Conservation (phyloP, 1,140 invertebrate genomes). For the Monomorium pharaonis region DNA sequence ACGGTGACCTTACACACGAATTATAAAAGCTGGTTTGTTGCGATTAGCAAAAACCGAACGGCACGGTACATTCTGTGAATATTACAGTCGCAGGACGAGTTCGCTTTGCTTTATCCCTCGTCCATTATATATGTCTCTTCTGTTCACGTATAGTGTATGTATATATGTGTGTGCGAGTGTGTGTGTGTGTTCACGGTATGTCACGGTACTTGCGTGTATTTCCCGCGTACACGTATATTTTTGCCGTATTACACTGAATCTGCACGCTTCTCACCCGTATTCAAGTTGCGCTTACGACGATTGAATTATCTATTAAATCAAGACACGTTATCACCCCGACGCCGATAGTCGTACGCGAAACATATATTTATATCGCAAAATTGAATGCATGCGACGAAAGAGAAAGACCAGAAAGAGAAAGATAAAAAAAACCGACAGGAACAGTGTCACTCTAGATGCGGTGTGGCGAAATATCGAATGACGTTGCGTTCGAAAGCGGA, state of each 20-base stretch:
- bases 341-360: neutral
- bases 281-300: neutral
- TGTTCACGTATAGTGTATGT: neutral
- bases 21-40: conserved; percentile 52
- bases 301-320: neutral
- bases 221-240: neutral
- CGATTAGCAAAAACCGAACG: conserved; percentile 49
- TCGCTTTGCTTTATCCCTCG: neutral
- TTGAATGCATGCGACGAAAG: no score
- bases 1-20: conserved; percentile 22
- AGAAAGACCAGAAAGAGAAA: no score
- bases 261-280: neutral
- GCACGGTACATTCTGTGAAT: conserved; percentile 37
- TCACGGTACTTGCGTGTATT: neutral
- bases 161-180: neutral
- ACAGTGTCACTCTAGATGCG: no score
- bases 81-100: conserved; percentile 37
- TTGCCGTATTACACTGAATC: conserved; percentile 54
- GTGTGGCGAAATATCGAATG: no score
- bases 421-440: no score
- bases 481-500: no score
- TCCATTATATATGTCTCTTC: conserved; percentile 17
- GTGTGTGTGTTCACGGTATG: neutral
- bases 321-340: neutral
- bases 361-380: neutral